A percentile compares a stretch with the other conserved stretches of the same genome.
phyloP scores from a whole-genome alignment of 2,797 vertebrate genomes.

The Chaetodon trifasciatus region DNA sequence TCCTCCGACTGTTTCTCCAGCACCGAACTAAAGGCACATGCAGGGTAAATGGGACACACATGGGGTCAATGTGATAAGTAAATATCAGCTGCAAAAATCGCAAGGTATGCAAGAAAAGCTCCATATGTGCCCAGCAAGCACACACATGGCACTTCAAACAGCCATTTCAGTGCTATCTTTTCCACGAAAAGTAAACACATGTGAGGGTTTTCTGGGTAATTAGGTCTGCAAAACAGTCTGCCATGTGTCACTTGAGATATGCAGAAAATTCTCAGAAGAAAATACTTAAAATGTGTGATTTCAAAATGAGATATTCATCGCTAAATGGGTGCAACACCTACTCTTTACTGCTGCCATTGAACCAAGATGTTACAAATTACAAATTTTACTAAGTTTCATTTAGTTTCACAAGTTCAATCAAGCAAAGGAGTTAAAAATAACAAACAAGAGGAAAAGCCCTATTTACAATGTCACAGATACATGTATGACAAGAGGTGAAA shows the following conservation, averaged over 20 bases:
- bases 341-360: neutral
- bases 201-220: conserved; percentile 52
- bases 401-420: conserved; percentile 5
- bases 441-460: neutral
- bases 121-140: conserved; percentile 24
- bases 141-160: conserved; percentile 56
- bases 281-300: conserved; percentile 9
- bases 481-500: neutral
- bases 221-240: conserved; percentile 43
- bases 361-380: neutral
- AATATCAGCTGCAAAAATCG: conserved; percentile 64
- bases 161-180: conserved; percentile 48
- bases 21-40: conserved; percentile 35
- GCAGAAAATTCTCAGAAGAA: conserved; percentile 22
- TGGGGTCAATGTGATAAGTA: conserved; percentile 64
- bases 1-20: conserved; percentile 51
- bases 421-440: neutral
- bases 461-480: neutral
- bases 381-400: neutral
- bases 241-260: conserved; percentile 57
- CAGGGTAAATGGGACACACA: conserved; percentile 59
- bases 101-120: conserved; percentile 60
- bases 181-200: conserved; percentile 52
- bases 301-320: neutral
- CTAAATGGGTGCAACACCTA: conserved; percentile 11